A percentile compares a stretch with the other conserved stretches of the same genome.
phyloP scores from a whole-genome alignment of 2,113 vertebrate species.

The Crotalus helleri region DNA sequence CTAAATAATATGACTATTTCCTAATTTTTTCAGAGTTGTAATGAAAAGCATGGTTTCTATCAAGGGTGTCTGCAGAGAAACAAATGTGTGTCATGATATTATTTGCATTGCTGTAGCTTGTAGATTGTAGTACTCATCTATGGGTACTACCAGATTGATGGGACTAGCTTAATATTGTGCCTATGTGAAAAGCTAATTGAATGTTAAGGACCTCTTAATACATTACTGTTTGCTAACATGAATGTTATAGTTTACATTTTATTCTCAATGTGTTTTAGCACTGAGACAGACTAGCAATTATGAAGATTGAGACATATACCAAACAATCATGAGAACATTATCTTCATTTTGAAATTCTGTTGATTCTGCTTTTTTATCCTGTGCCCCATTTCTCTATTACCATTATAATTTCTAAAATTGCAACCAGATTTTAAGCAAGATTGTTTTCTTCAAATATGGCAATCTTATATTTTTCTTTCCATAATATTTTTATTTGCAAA shows the following conservation, averaged over 20 bases:
- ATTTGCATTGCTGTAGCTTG: background rate
- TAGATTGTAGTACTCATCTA: background rate
- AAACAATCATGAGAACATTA: background rate
- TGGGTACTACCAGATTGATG: background rate
- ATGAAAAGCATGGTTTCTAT: background rate
- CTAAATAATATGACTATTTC: background rate
- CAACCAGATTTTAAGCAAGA: background rate
- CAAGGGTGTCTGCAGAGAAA: background rate
- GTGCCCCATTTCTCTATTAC: background rate
- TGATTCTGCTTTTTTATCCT: background rate
- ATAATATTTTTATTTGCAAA: background rate
- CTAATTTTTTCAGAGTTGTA: background rate
- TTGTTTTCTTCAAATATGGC: background rate
- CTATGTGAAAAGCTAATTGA: background rate
- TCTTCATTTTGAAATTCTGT: background rate
- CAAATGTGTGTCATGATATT: background rate
- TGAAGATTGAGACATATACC: background rate
- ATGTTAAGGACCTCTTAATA: background rate
- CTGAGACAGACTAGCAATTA: background rate
- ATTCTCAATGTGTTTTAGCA: conserved; percentile 4
- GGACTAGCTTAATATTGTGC: background rate
- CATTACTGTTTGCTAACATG: background rate
- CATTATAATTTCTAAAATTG: background rate
- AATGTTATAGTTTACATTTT: background rate
- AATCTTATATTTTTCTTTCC: background rate